phyloP scores from a whole-genome alignment of 2,888 invertebrate species.

The Cryptus armator region DNA sequence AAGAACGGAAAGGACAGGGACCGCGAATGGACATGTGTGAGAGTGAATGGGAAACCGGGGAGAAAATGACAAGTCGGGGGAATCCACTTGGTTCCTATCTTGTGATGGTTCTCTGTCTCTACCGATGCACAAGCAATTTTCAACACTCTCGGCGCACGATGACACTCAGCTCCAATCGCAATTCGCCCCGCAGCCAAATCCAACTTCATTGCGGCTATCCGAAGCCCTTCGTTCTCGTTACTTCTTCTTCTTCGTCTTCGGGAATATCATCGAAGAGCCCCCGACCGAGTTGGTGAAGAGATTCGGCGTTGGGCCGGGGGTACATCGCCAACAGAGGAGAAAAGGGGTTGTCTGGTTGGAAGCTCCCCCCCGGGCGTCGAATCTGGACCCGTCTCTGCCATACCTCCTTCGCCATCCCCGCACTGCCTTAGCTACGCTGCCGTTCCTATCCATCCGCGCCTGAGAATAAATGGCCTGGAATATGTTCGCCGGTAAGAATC shows the following conservation, averaged over 20 bases:
- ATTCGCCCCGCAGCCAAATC: constrained; percentile 76
- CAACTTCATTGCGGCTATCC: constrained; percentile 78
- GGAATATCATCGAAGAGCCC: constrained; percentile 77
- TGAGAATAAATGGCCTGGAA: constrained; percentile 63
- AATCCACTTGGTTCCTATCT: constrained; percentile 47
- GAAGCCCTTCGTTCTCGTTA: constrained; percentile 71
- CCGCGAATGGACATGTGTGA: constrained; percentile 6
- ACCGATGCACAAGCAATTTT: constrained; percentile 18
- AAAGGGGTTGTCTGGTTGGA: constrained; percentile 21
- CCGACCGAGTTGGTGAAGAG: constrained; percentile 25
- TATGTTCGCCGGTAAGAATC: constrained; percentile 63
- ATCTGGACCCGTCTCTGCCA: constrained; percentile 42
- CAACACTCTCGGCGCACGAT: constrained; percentile 21
- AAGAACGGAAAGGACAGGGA: constrained; percentile 35
- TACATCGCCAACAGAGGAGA: constrained; percentile 31
- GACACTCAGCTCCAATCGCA: constrained; percentile 71
- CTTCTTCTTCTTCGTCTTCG: constrained; percentile 67
- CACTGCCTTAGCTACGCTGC: constrained; percentile 30
- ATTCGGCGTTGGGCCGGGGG: constrained; percentile 28
- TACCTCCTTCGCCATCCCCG: constrained; percentile 31
- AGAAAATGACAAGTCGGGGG: constrained; percentile 46
- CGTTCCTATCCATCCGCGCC: constrained; percentile 63
- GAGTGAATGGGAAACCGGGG: constrained; percentile 16
- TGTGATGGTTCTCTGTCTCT: constrained; percentile 21
- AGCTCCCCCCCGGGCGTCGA: constrained; percentile 42